phyloP scores from a whole-genome alignment of 2,113 vertebrate genomes.

The Melierax canorus region DNA sequence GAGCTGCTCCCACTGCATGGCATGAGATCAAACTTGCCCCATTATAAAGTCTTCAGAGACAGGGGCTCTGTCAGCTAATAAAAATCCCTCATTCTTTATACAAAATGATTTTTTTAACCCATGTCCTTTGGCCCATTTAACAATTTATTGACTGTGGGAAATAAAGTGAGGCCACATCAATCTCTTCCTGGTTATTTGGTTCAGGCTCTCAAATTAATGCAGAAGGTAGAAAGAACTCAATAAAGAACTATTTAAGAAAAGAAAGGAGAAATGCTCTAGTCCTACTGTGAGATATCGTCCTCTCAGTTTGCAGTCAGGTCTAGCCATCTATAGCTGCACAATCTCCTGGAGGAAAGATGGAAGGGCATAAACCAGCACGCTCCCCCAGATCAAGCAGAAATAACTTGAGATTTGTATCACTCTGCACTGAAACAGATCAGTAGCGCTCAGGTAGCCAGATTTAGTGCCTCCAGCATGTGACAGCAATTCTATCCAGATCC shows the following conservation, averaged over 20 bases:
- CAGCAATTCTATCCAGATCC: background rate
- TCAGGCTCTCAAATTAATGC: conserved; percentile 49
- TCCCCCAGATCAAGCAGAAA: background rate
- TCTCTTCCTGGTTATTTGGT: conserved; percentile 57
- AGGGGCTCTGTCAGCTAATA: conserved; percentile 11
- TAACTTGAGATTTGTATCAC: conserved; percentile 19
- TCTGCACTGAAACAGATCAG: background rate
- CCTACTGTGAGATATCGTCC: background rate
- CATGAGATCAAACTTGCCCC: background rate
- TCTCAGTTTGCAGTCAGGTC: conserved; percentile 1
- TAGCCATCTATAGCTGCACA: background rate
- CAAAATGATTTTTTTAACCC: conserved; percentile 43
- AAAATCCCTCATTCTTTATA: conserved; percentile 39
- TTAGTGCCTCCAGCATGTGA: background rate
- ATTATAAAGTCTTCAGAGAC: conserved; percentile 17
- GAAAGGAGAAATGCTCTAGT: background rate
- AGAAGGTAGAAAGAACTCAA: conserved; percentile 26
- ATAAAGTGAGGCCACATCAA: conserved; percentile 54
- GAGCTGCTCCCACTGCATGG: background rate
- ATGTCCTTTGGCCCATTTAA: conserved; percentile 54
- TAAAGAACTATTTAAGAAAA: conserved; percentile 24
- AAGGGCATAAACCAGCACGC: background rate
- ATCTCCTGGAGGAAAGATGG: background rate
- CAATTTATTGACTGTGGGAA: conserved; percentile 54
- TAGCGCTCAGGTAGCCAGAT: background rate